A percentile compares a stretch with the other conserved stretches of the same genome.
Evolutionary conservation across 2,797 vertebrate genomes (phyloP).

Genomic region (Enteromius radiatus): DNA sequence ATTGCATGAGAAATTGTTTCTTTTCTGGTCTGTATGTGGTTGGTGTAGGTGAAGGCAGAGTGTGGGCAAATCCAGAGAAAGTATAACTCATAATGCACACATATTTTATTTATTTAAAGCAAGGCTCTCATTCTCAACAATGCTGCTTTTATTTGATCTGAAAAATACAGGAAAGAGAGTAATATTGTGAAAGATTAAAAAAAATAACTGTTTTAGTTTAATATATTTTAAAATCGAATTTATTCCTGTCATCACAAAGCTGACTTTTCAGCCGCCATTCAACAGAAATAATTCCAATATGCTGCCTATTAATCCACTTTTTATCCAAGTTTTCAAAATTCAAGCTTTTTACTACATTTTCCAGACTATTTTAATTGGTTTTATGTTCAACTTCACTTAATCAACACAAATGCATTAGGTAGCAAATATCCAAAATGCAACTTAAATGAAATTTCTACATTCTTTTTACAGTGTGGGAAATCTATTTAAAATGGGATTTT

Average conservation of each 20-base stretch:
- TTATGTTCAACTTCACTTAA: neutral
- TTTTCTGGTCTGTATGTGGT: conserved; percentile 34
- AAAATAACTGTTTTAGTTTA: neutral
- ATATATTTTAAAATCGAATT: neutral
- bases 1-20: neutral
- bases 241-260: neutral
- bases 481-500: neutral
- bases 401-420: neutral
- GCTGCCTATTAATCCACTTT: neutral
- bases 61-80: neutral
- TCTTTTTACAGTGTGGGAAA: neutral
- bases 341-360: neutral
- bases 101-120: neutral
- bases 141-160: neutral
- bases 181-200: neutral
- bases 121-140: neutral
- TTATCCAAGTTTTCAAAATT: neutral
- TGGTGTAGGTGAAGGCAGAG: neutral
- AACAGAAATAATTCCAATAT: neutral
- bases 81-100: neutral
- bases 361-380: neutral
- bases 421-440: neutral
- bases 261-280: neutral
- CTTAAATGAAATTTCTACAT: neutral
- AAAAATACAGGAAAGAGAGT: neutral